Percentiles rank a stretch among this genome's conserved stretches.
These are phyloP conservation scores for Dilophus febrilis DNA, from an alignment of 2,888 invertebrate genomes.

Conservation along the genomic window DNA sequence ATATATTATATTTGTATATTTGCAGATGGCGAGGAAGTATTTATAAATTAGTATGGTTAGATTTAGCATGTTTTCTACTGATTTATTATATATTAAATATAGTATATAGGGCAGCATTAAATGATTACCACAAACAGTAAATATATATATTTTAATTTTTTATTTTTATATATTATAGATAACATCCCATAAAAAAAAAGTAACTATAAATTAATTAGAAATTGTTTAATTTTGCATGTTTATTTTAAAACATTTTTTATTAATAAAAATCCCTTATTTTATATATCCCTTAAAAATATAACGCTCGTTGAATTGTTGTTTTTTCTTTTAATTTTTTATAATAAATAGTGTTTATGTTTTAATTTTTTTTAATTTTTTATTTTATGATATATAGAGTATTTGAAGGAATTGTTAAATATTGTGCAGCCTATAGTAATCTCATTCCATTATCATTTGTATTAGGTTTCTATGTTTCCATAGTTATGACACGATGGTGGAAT, in stretches of 20 bases:
- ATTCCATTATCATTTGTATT: conserved; percentile 87
- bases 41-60: conserved; percentile 87
- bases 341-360: not conserved
- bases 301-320: not conserved
- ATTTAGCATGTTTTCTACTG: conserved; percentile 60
- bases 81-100: conserved; percentile 65
- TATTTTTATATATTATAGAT: too few species aligned
- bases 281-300: not conserved
- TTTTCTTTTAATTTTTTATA: not conserved
- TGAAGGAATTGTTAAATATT: conserved; percentile 68
- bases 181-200: too few species aligned
- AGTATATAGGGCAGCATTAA: conserved; percentile 54
- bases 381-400: conserved; percentile 43
- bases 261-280: too few species aligned
- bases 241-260: too few species aligned
- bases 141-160: too few species aligned
- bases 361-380: not conserved
- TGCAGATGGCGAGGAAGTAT: conserved; percentile 88
- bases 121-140: conserved; percentile 52
- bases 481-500: conserved; percentile 86
- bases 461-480: conserved; percentile 85
- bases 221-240: too few species aligned
- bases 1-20: conserved; percentile 19
- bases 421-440: conserved; percentile 68
- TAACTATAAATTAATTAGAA: too few species aligned